These are phyloP conservation scores for Cacajao melanocephalus DNA, from an alignment of 2,797 vertebrate genomes.

Conservation along the genomic window DNA sequence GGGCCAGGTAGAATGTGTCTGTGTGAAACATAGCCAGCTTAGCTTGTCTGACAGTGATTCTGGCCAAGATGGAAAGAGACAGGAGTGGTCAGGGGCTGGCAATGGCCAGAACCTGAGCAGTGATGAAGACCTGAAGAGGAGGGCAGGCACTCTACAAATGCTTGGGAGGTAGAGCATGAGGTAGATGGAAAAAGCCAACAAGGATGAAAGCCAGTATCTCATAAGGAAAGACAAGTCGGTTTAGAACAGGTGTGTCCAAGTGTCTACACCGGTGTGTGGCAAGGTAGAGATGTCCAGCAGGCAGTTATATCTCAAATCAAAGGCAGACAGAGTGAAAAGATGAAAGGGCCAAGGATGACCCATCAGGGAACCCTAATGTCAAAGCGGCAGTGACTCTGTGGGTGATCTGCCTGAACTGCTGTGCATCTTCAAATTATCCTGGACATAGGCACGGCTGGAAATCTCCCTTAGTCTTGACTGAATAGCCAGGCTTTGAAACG, in stretches of 20 bases:
- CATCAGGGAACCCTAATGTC: not conserved
- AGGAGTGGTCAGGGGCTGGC: too few relatives aligned
- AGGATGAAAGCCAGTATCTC: not conserved
- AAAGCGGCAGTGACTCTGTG: rapidly evolving
- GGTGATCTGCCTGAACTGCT: not conserved
- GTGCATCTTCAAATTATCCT: rapidly evolving
- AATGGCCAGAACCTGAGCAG: not conserved
- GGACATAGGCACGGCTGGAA: not conserved
- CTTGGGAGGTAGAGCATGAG: too few relatives aligned
- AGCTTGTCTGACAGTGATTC: not conserved
- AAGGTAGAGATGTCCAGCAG: not conserved
- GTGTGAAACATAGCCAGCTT: not conserved
- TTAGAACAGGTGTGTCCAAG: not conserved
- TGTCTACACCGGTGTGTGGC: rapidly evolving
- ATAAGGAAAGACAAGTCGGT: not conserved
- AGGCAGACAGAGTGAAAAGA: not conserved
- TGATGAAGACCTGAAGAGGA: not conserved
- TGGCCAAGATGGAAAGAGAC: not conserved
- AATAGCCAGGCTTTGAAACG: not conserved
- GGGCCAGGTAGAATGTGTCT: too few relatives aligned
- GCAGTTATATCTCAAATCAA: not conserved
- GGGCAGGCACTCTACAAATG: not conserved
- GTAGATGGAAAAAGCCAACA: not conserved
- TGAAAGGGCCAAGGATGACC: not conserved
- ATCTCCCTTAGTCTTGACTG: not conserved